These are phyloP conservation scores for Mycteria americana DNA, from an alignment of 2,797 vertebrate species.

Conservation along the genomic window DNA sequence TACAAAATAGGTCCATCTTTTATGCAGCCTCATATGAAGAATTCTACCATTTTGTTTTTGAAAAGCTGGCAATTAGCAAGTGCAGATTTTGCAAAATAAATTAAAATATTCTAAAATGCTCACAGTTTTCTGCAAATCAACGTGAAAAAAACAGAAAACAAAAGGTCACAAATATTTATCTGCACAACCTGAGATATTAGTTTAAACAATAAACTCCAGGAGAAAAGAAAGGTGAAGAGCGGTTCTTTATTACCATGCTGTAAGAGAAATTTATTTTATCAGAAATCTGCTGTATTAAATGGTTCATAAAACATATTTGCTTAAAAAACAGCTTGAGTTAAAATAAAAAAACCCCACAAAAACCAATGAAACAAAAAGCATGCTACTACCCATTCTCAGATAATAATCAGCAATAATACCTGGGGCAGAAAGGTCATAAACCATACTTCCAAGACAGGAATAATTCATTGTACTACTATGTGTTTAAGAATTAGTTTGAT, in stretches of 20 bases:
- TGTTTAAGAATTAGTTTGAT: constrained; percentile 72
- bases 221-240: not conserved
- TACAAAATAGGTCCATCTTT: constrained; percentile 94
- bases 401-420: constrained; percentile 74
- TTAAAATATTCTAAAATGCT: not conserved
- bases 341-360: not conserved
- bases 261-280: not conserved
- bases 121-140: not conserved
- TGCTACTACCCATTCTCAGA: constrained; percentile 53
- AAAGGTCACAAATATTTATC: constrained; percentile 4
- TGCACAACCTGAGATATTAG: not conserved
- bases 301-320: constrained; percentile 19
- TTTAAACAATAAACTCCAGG: not conserved
- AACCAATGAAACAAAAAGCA: constrained; percentile 36
- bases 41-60: constrained; percentile 75
- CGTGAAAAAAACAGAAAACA: not conserved
- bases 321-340: constrained; percentile 7
- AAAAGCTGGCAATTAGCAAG: constrained; percentile 42
- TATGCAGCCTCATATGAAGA: constrained; percentile 84
- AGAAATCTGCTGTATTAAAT: not conserved
- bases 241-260: not conserved
- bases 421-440: constrained; percentile 69
- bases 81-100: not conserved
- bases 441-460: constrained; percentile 63
- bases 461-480: constrained; percentile 70